These are phyloP conservation scores for Dasyprocta punctata DNA, from an alignment of 2,113 vertebrate species.

Conservation along the genomic window DNA sequence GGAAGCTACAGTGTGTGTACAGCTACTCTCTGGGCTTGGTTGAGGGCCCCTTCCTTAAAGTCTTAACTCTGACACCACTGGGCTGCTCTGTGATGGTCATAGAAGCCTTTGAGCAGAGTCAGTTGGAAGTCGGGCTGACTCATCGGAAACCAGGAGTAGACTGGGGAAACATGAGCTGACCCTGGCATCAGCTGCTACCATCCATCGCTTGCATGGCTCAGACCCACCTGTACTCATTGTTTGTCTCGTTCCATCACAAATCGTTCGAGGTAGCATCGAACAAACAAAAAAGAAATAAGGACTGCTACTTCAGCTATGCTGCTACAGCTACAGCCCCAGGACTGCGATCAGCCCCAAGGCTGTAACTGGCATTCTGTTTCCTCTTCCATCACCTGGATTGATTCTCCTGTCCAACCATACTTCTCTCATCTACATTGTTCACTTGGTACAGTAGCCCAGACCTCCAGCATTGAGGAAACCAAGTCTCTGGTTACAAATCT, in stretches of 20 bases:
- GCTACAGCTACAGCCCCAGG: not conserved
- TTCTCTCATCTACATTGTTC: not conserved
- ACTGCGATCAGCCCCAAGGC: not conserved
- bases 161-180: not conserved
- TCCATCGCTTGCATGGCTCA: not conserved
- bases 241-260: not conserved
- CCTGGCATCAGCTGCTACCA: no score
- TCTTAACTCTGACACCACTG: not conserved
- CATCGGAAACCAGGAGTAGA: not conserved
- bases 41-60: not conserved
- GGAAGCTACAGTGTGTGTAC: not conserved
- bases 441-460: not conserved
- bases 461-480: not conserved
- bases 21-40: not conserved
- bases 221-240: not conserved
- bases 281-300: not conserved
- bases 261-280: not conserved
- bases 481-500: not conserved
- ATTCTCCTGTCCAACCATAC: not conserved
- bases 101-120: not conserved
- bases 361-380: not conserved
- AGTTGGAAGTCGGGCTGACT: not conserved
- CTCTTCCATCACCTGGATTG: not conserved
- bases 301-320: not conserved
- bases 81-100: not conserved